phyloP scores from a whole-genome alignment of 2,888 invertebrate species.

The Cephonodes hylas region DNA sequence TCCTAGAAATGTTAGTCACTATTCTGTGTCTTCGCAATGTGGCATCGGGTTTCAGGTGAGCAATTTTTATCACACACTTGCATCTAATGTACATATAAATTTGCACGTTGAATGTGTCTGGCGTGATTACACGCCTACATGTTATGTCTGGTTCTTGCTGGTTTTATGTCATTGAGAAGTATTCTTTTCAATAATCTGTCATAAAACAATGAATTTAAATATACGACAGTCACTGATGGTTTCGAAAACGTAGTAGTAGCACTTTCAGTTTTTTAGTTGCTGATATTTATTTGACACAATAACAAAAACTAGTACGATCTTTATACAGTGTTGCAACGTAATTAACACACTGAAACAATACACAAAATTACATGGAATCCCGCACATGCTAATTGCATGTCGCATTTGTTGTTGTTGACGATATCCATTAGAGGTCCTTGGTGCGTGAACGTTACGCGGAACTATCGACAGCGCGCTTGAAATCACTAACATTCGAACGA shows the following conservation, averaged over 20 bases:
- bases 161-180: not conserved
- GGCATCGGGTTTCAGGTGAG: slow-evolving; percentile 39
- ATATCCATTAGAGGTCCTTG: not conserved
- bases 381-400: no score
- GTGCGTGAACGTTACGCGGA: slow-evolving; percentile 7
- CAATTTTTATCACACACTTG: slow-evolving; percentile 27
- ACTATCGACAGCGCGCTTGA: slow-evolving; percentile 34
- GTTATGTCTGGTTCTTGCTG: not conserved
- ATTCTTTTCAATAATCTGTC: no score
- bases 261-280: no score
- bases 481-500: slow-evolving; percentile 55
- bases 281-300: no score
- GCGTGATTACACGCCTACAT: not conserved
- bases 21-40: slow-evolving; percentile 28
- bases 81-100: not conserved
- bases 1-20: slow-evolving; percentile 19
- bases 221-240: no score
- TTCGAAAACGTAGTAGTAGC: no score
- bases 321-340: no score
- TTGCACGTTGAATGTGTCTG: not conserved
- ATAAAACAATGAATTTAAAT: no score
- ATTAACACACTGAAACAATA: no score
- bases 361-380: not conserved
- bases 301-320: no score
- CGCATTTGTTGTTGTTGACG: not conserved